A percentile compares a stretch with the other conserved stretches of the same genome.
These are phyloP conservation scores for Glareola pratincola DNA, from an alignment of 2,113 vertebrate species.

Conservation along the genomic window DNA sequence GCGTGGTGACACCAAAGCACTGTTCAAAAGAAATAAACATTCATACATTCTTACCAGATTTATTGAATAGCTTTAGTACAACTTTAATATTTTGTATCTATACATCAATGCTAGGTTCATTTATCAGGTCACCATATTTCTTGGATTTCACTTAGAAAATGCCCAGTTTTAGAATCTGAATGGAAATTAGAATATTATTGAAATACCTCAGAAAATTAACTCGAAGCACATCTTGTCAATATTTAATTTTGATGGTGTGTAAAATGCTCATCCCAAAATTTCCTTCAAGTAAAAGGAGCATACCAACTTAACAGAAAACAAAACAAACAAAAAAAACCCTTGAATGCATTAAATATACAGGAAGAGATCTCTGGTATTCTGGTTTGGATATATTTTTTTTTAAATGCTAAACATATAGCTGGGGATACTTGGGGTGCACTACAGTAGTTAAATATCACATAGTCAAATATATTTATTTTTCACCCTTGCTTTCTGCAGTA, in stretches of 20 bases:
- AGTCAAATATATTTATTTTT: neutral
- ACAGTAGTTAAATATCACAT: neutral
- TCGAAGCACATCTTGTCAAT: neutral
- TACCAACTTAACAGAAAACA: neutral
- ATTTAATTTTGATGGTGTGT: neutral
- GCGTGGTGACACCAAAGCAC: neutral
- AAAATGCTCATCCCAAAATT: neutral
- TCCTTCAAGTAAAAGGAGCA: neutral
- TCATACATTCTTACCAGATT: neutral
- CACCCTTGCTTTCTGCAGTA: neutral
- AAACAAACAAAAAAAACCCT: fast-evolving
- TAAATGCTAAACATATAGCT: neutral
- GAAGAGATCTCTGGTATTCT: neutral
- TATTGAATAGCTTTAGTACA: neutral
- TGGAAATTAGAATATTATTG: neutral
- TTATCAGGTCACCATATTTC: neutral
- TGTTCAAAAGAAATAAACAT: neutral
- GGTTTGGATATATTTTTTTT: neutral
- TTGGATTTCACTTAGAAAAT: neutral
- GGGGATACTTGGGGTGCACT: neutral
- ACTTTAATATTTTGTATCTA: neutral
- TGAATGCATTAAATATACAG: neutral
- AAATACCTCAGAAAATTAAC: neutral
- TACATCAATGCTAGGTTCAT: neutral
- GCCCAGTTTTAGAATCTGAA: neutral